These are phyloP conservation scores for Cataglyphis cursor DNA, from an alignment of 2,888 invertebrate genomes.

Conservation along the genomic window DNA sequence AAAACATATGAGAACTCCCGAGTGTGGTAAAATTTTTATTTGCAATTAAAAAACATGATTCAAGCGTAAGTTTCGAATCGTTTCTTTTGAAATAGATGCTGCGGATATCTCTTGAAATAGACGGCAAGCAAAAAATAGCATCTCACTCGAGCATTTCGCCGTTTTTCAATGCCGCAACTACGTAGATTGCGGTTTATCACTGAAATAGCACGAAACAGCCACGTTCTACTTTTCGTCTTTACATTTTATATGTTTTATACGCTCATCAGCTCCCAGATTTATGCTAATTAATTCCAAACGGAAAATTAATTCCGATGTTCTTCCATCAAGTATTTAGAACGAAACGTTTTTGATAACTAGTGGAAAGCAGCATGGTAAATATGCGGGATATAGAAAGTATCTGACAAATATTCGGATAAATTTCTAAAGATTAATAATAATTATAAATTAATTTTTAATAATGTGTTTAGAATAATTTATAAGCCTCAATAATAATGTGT, in stretches of 20 bases:
- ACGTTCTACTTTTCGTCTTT: slow-evolving; percentile 61
- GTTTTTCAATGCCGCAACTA: slow-evolving; percentile 38
- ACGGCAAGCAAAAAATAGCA: background rate
- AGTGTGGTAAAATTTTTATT: background rate
- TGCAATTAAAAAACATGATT: background rate
- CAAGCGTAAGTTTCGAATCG: background rate
- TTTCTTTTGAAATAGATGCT: background rate
- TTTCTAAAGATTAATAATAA: background rate
- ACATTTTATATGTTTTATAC: slow-evolving; percentile 2
- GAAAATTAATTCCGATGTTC: background rate
- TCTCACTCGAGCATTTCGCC: slow-evolving; percentile 35
- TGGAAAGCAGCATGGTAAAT: background rate
- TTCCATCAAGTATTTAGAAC: slow-evolving; percentile 1
- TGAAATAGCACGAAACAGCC: slow-evolving; percentile 64
- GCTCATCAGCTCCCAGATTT: background rate
- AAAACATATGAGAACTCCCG: background rate
- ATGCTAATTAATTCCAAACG: slow-evolving; percentile 15
- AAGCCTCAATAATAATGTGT: background rate
- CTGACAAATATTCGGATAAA: background rate
- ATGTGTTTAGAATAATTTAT: slow-evolving; percentile 7
- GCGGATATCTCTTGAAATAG: background rate
- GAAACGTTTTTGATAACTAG: background rate
- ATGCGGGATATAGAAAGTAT: slow-evolving; percentile 11
- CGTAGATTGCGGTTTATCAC: slow-evolving; percentile 46
- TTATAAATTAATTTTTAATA: slow-evolving; percentile 5